Percentiles rank a stretch among this genome's conserved stretches.
These are phyloP conservation scores for Porites australiensis DNA, from an alignment of 64 coral and sea anemone genomes.

Conservation along the genomic window DNA sequence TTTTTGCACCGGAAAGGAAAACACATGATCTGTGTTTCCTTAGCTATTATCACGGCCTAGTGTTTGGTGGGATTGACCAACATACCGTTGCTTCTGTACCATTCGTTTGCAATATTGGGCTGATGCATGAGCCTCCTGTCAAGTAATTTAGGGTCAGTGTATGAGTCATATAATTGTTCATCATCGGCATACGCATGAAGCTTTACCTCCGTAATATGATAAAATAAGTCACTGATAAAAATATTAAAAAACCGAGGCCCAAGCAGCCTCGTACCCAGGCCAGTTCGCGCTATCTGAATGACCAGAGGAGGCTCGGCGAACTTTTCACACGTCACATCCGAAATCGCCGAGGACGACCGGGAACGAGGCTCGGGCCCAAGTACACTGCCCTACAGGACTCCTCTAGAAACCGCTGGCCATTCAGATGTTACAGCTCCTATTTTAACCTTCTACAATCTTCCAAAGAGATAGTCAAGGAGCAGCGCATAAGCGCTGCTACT, in stretches of 20 bases:
- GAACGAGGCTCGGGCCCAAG: too few relatives aligned
- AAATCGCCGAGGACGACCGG: too few relatives aligned
- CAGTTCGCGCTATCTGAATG: too few relatives aligned
- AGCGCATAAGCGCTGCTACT: background rate
- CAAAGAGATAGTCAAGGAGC: background rate
- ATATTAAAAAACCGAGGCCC: background rate
- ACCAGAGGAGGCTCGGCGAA: background rate
- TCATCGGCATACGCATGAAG: background rate
- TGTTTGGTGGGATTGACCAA: background rate
- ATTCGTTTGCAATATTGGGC: too few relatives aligned
- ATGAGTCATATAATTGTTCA: conserved; percentile 51
- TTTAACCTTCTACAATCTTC: too few relatives aligned
- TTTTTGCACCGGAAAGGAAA: too few relatives aligned
- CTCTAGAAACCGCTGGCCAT: too few relatives aligned
- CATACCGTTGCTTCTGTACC: too few relatives aligned
- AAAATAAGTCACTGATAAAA: conserved; percentile 39
- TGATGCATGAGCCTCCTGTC: background rate
- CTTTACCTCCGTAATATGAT: background rate
- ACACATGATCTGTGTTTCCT: too few relatives aligned
- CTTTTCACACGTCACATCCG: background rate
- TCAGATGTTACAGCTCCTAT: too few relatives aligned
- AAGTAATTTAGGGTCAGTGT: conserved; percentile 13
- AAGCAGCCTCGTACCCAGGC: too few relatives aligned
- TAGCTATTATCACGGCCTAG: background rate
- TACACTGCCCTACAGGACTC: too few relatives aligned